Evolutionary conservation across 2,888 invertebrate genomes (phyloP).

Genomic region (Pyrgus malvae): DNA sequence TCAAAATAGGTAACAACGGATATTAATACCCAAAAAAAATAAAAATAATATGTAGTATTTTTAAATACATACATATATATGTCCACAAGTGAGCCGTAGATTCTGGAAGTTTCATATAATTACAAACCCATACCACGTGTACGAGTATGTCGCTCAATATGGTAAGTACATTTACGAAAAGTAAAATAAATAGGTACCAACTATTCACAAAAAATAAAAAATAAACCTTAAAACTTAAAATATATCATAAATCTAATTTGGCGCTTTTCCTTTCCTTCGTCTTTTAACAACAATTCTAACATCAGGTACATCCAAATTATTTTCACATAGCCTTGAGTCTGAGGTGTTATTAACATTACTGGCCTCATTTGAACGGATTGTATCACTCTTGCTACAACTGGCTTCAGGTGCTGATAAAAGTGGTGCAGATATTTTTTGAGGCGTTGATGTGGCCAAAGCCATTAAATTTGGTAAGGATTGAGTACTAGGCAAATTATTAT

Average conservation of each 20-base stretch:
- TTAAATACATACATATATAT: too few relatives aligned
- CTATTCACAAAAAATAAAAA: too few relatives aligned
- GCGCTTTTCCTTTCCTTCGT: slow-evolving; percentile 46
- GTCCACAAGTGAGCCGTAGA: too few relatives aligned
- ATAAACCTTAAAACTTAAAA: not conserved
- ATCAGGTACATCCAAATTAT: slow-evolving; percentile 57
- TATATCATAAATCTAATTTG: slow-evolving; percentile 1
- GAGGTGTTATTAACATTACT: slow-evolving; percentile 14
- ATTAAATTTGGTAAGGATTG: slow-evolving; percentile 32
- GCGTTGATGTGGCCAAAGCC: slow-evolving; percentile 68
- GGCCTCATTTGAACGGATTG: slow-evolving; percentile 31
- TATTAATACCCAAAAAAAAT: too few relatives aligned
- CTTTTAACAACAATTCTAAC: slow-evolving; percentile 65
- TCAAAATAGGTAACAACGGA: too few relatives aligned
- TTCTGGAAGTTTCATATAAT: too few relatives aligned
- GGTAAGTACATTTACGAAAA: not conserved
- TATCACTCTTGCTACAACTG: slow-evolving; percentile 36
- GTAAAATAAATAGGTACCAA: too few relatives aligned
- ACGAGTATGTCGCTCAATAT: not conserved
- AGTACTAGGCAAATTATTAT: slow-evolving; percentile 15
- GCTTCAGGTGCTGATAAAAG: slow-evolving; percentile 30
- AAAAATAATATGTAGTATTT: too few relatives aligned
- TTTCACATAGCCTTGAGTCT: too few relatives aligned
- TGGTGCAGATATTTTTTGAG: slow-evolving; percentile 47
- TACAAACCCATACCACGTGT: not conserved